Conservation (phyloP, 1,140 invertebrate species). For the Dendroctonus valens region DNA sequence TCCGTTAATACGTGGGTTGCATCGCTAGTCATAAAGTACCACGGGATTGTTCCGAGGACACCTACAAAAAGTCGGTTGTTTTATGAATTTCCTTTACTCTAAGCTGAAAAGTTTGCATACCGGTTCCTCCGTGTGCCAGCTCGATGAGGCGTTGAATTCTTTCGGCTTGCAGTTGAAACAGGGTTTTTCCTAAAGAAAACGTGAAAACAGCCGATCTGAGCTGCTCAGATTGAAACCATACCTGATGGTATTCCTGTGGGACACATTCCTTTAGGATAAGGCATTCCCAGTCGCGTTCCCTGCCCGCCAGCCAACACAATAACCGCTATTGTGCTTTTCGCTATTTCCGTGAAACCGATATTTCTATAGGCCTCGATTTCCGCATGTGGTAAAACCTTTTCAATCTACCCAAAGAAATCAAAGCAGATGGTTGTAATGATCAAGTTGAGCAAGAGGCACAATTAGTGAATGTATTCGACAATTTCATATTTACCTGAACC, state of each 20-base stretch:
- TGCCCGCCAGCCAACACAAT: conserved; percentile 71
- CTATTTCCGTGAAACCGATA: conserved; percentile 70
- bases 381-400: conserved; percentile 56
- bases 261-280: conserved; percentile 97
- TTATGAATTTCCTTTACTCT: not conserved
- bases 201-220: conserved; percentile 72
- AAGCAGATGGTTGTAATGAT: not conserved
- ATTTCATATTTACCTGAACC: conserved; percentile 8
- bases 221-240: conserved; percentile 8
- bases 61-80: conserved; percentile 10
- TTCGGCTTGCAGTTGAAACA: conserved; percentile 95
- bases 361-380: conserved; percentile 66
- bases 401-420: conserved; percentile 63
- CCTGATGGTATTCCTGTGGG: conserved; percentile 75
- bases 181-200: conserved; percentile 77
- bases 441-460: not conserved
- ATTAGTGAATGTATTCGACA: not conserved
- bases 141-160: conserved; percentile 77
- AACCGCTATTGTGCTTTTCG: conserved; percentile 79
- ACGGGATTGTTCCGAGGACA: conserved; percentile 69
- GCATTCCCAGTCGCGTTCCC: conserved; percentile 87
- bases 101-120: conserved; percentile 37
- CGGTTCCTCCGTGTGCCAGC: conserved; percentile 68
- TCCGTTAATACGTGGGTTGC: conserved; percentile 83
- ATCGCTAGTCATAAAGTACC: conserved; percentile 99